Evolutionary conservation across 2,113 vertebrate genomes (phyloP).

Genomic region (Cyprinodon tularosa): DNA sequence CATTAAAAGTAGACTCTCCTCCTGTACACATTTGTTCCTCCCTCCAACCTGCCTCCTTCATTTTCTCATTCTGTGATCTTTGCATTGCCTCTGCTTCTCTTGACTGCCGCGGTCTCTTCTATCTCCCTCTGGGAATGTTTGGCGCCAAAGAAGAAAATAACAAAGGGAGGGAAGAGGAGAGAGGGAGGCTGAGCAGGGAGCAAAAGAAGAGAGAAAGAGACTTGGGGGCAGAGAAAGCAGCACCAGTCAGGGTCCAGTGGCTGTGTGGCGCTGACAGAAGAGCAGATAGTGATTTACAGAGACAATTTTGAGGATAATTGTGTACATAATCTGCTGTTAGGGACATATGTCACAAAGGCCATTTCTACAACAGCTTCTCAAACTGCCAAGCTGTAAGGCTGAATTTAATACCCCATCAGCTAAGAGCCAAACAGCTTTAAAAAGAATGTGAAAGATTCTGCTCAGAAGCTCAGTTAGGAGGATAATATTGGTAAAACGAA

Average conservation of each 20-base stretch:
- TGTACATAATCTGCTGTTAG: slow-evolving; percentile 59
- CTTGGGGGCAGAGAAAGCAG: slow-evolving; percentile 12
- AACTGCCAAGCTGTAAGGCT: slow-evolving; percentile 14
- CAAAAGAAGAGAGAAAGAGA: slow-evolving; percentile 20
- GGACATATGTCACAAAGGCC: slow-evolving; percentile 41
- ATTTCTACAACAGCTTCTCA: slow-evolving; percentile 27
- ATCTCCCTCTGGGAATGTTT: slow-evolving; percentile 43
- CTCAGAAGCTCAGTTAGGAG: slow-evolving; percentile 4
- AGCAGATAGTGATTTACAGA: slow-evolving; percentile 69
- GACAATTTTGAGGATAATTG: slow-evolving; percentile 70
- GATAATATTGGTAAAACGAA: slow-evolving; percentile 9
- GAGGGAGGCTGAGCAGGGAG: slow-evolving; percentile 1
- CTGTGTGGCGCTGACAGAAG: slow-evolving; percentile 39
- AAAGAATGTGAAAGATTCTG: slow-evolving; percentile 9
- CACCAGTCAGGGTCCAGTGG: slow-evolving; percentile 37
- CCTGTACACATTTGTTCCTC: slow-evolving; percentile 30
- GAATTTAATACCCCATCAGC: slow-evolving; percentile 14
- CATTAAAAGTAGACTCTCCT: slow-evolving; percentile 20
- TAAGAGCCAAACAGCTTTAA: slow-evolving; percentile 4
- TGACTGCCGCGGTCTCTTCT: slow-evolving; percentile 33
- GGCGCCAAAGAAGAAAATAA: slow-evolving; percentile 29
- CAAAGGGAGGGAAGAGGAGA: background rate
- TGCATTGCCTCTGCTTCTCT: slow-evolving; percentile 36
- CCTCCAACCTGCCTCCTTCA: background rate
- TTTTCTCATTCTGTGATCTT: slow-evolving; percentile 29